phyloP scores from a whole-genome alignment of 2,113 vertebrate genomes.

The Glareola pratincola region DNA sequence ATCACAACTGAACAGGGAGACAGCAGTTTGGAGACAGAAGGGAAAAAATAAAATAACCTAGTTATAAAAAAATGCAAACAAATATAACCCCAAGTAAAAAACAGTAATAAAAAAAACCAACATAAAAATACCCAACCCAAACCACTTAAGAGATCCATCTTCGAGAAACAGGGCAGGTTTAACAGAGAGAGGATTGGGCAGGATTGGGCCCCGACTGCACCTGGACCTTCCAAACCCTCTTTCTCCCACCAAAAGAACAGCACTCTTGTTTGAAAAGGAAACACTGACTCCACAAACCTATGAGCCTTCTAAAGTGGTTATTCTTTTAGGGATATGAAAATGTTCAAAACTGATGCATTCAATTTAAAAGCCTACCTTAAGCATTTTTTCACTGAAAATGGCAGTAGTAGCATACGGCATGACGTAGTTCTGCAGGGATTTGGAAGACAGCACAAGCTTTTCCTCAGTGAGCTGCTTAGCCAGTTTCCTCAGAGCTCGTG shows the following conservation, averaged over 20 bases:
- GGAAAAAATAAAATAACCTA: background rate
- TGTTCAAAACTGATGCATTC: background rate
- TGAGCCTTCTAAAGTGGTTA: background rate
- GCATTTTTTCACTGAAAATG: conserved; percentile 89
- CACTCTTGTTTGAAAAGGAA: background rate
- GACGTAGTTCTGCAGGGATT: conserved; percentile 91
- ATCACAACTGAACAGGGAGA: background rate
- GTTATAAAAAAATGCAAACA: background rate
- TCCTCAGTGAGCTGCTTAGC: conserved; percentile 90
- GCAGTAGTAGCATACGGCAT: conserved; percentile 93
- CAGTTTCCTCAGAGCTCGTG: conserved; percentile 88
- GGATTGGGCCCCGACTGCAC: background rate
- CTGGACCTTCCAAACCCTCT: background rate
- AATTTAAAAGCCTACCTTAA: conserved; percentile 80
- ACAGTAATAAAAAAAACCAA: background rate
- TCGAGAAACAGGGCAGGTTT: background rate
- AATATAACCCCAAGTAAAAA: background rate
- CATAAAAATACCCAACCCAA: background rate
- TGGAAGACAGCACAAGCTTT: conserved; percentile 80
- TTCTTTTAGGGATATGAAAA: background rate
- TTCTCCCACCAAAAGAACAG: background rate
- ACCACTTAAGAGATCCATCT: background rate
- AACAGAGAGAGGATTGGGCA: background rate
- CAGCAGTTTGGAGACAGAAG: background rate
- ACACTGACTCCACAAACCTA: background rate